These are phyloP conservation scores for Serrognathus titanus DNA, from an alignment of 2,888 invertebrate genomes.

Conservation along the genomic window DNA sequence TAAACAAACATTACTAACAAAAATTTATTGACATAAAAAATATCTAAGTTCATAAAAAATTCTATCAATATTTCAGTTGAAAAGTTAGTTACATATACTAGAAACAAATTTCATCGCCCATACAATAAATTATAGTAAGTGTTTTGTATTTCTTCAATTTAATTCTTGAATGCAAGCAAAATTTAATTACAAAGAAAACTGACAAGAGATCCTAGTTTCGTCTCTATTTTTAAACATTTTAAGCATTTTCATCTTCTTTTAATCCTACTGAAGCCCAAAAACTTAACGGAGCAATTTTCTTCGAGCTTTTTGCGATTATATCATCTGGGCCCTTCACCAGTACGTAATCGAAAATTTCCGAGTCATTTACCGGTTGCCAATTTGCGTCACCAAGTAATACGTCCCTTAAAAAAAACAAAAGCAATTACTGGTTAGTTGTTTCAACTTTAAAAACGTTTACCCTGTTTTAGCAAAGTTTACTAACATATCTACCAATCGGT, in stretches of 20 bases:
- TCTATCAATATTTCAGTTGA: too few relatives aligned
- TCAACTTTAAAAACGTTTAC: neutral
- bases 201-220: too few relatives aligned
- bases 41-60: too few relatives aligned
- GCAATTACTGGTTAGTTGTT: neutral
- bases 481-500: conserved; percentile 7
- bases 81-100: too few relatives aligned
- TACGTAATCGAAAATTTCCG: conserved; percentile 13
- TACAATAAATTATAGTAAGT: too few relatives aligned
- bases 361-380: conserved; percentile 7
- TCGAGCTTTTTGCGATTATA: conserved; percentile 11
- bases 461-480: conserved; percentile 10
- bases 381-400: conserved; percentile 3
- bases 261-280: conserved; percentile 14
- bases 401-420: conserved; percentile 2
- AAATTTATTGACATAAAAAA: too few relatives aligned
- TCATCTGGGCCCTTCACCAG: conserved; percentile 13
- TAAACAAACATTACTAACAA: too few relatives aligned
- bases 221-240: too few relatives aligned
- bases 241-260: conserved; percentile 14
- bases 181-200: too few relatives aligned
- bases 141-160: too few relatives aligned
- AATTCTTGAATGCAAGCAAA: too few relatives aligned
- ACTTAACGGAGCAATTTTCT: conserved; percentile 9
- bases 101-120: too few relatives aligned